Evolutionary conservation across 2,113 vertebrate genomes (phyloP), one percentile per base, ranked within the genome.

Genomic region (Zosterops hypoxanthus): DNA sequence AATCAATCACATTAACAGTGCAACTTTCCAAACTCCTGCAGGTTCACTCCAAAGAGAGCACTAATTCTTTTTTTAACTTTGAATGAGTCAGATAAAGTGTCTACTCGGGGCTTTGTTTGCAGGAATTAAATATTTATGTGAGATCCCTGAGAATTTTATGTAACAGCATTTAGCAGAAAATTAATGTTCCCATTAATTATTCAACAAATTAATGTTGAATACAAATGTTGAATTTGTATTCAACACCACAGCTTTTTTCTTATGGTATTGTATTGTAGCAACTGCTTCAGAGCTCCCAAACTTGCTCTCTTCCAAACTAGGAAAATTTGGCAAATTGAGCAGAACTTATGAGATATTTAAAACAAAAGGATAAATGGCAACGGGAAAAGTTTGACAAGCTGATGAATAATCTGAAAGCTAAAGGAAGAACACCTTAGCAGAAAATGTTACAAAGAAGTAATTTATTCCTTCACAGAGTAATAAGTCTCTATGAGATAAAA

Each of bases 401-500:
- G 65, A 69, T 52, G 79, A 86, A 77, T 39, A 76, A 91, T 57
- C 84, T 85, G 80, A 86, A 90, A 91, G 59, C 60, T 44, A 79
- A 94, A 96, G 73, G 39, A 95, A 91, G 47, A 92, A 89, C 20
- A 53, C 18, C n/a, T 70, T 85, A 55, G 83, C 57, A 77, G 60
- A 84, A 94, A 92, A 65, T 7, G 2, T 76, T 42, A 68, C 23
- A 86, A 69, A 94, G 86, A 8, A 97, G 79, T 81, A 44, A 97
- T 95, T 96, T 96, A 88, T 95, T 95, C 95, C 49, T 92, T 92
- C 84, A 80, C 22, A 33, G 19, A 75, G 53, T 44, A 94, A 84
- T 25, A 93, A 52, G 63, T 47, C n/a, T 60, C 49, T 59, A 44
- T 6, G 46, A 66, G 19, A 90, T 50, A 88, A 41, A 82, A 89